Conservation (phyloP, 2,888 invertebrate genomes). For the Mermis nigrescens region DNA sequence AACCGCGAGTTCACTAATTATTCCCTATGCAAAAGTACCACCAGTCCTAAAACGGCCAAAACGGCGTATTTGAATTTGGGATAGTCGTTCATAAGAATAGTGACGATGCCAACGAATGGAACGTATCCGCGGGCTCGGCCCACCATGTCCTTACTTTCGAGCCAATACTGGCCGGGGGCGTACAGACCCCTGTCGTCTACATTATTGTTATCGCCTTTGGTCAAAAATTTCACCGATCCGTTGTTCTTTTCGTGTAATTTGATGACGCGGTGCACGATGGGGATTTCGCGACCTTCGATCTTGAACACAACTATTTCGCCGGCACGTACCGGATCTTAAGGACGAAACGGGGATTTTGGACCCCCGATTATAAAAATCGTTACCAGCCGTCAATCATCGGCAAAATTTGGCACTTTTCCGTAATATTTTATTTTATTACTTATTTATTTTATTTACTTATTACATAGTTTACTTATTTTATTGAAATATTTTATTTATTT, state of each 20-base stretch:
- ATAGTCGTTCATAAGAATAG: slow-evolving; percentile 42
- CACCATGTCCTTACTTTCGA: slow-evolving; percentile 88
- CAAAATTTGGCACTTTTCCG: too few species aligned
- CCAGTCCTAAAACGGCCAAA: slow-evolving; percentile 36
- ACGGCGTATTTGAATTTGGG: slow-evolving; percentile 41
- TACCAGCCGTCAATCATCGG: too few species aligned
- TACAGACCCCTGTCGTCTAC: slow-evolving; percentile 97
- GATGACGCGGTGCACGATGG: slow-evolving; percentile 40
- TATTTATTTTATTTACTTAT: too few species aligned
- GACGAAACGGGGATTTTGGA: too few species aligned
- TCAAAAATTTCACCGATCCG: slow-evolving; percentile 83
- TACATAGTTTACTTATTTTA: too few species aligned
- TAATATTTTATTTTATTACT: too few species aligned
- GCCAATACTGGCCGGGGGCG: slow-evolving; percentile 91
- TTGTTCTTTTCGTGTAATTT: slow-evolving; percentile 48
- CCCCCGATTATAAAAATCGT: too few species aligned
- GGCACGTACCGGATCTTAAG: slow-evolving; percentile 39
- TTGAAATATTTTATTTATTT: too few species aligned
- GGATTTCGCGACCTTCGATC: slow-evolving; percentile 36
- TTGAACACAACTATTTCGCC: slow-evolving; percentile 41
- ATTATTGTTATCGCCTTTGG: slow-evolving; percentile 98
- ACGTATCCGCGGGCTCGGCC: slow-evolving; percentile 72
- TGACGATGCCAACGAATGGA: slow-evolving; percentile 41
- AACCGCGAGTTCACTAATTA: too few species aligned
- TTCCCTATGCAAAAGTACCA: slow-evolving; percentile 39